Evolutionary conservation across 2,113 vertebrate species (phyloP).

Genomic region (Boleophthalmus pectinirostris): DNA sequence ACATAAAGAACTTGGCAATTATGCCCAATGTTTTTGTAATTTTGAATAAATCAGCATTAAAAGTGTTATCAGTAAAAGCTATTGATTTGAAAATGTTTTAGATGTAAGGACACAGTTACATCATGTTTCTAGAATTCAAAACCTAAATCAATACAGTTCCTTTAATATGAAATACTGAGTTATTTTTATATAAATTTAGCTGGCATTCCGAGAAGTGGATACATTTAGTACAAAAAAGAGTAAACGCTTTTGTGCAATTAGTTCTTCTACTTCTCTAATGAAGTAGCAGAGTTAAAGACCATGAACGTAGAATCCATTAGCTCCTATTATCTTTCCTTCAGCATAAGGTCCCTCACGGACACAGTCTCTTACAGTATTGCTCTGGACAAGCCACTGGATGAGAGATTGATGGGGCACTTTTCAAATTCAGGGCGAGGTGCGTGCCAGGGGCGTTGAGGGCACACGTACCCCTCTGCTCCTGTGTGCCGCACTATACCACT

Average conservation of each 20-base stretch:
- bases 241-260: background rate
- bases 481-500: slow-evolving; percentile 37
- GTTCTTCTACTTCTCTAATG: background rate
- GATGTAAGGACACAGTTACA: too few species aligned
- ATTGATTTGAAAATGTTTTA: too few species aligned
- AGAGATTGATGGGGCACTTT: slow-evolving; percentile 54
- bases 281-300: slow-evolving; percentile 12
- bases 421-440: slow-evolving; percentile 50
- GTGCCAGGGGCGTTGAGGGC: slow-evolving; percentile 48
- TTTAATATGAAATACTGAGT: background rate
- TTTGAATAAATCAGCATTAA: too few species aligned
- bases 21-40: too few species aligned
- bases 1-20: too few species aligned
- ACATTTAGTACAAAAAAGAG: background rate
- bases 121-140: too few species aligned
- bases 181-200: background rate
- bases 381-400: slow-evolving; percentile 31
- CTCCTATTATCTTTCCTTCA: slow-evolving; percentile 44
- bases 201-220: background rate
- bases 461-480: slow-evolving; percentile 28
- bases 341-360: slow-evolving; percentile 29
- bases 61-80: too few species aligned
- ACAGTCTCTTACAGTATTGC: slow-evolving; percentile 17
- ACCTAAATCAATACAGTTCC: too few species aligned
- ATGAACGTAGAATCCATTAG: slow-evolving; percentile 29